Evolutionary conservation across 2,113 vertebrate species (phyloP), one percentile per base, ranked within the genome.

Genomic region (Eulacestoma nigropectus): DNA sequence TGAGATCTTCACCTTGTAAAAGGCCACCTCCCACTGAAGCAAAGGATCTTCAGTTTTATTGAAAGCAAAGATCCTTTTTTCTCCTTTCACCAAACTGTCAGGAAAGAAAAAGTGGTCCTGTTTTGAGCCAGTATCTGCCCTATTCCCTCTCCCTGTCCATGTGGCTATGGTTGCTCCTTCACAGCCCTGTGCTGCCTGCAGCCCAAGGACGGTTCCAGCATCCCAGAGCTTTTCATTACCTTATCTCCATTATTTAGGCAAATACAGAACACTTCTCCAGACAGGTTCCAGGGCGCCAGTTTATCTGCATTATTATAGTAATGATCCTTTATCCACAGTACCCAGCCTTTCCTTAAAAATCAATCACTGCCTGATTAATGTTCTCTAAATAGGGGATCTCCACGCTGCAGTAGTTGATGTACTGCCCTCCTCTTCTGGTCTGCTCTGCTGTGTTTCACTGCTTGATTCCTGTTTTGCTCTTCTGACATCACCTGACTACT

Each of bases 261-360:
- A 96, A 93, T 42, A 42, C 86, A 93, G 92, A 87, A 81, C 85
- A 74, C 50, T 96, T 96, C 84, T 84, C 80, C 90, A 96, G 96
- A 88, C 84, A 64, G 74, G 52, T 80, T 90, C 62, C 84, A 88
- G 90, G 97, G 89, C 73, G 55, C 95, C 96, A 93, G 83, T 82
- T 96, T 97, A 97, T 97, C 95, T 95, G 68, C 68, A 49, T 85
- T 96, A 91, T 92, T 80, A 46, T 42, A 96, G 94, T 91, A 94
- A 90, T 49, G 67, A 85, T 70, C 52, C 49, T 94, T 92, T 96
- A 93, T 79, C 87, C 89, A 91, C 62, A 72, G 85, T 50, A 84
- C 59, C 79, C 87, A 85, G 37, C 57, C 42, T 65, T 79, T 79
- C 82, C 78, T 88, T 92, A 64, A 84, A 76, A 92, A 78, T 81